phyloP scores from a whole-genome alignment of 2,797 vertebrate genomes.

The Kryptolebias ocellatus region DNA sequence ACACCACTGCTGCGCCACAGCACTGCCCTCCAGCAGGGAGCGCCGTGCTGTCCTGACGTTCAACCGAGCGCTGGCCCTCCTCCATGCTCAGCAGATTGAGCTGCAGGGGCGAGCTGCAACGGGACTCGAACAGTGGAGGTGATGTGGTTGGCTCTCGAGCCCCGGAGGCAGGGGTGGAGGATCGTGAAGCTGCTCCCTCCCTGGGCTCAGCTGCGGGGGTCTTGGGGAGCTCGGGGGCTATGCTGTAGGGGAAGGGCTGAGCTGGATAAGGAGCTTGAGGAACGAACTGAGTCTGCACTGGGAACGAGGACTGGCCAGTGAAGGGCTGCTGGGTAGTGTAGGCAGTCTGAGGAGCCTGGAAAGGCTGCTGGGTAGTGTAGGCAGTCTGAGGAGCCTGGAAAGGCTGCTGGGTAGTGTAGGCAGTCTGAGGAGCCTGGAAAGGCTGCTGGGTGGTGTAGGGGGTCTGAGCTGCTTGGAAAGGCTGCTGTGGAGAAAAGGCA shows the following conservation, averaged over 20 bases:
- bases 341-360: slow-evolving; percentile 53
- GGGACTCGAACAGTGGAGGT: slow-evolving; percentile 88
- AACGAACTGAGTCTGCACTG: slow-evolving; percentile 77
- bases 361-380: slow-evolving; percentile 69
- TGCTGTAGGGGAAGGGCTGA: slow-evolving; percentile 76
- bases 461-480: slow-evolving; percentile 68
- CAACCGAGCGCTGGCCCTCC: slow-evolving; percentile 84
- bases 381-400: slow-evolving; percentile 59
- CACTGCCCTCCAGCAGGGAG: slow-evolving; percentile 44
- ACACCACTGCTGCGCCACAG: slow-evolving; percentile 3
- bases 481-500: slow-evolving; percentile 67
- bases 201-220: slow-evolving; percentile 55
- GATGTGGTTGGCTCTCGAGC: slow-evolving; percentile 78
- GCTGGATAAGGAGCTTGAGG: slow-evolving; percentile 69
- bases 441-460: slow-evolving; percentile 68
- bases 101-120: slow-evolving; percentile 93
- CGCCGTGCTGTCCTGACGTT: slow-evolving; percentile 71
- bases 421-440: slow-evolving; percentile 58
- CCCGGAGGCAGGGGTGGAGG: slow-evolving; percentile 78
- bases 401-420: slow-evolving; percentile 69
- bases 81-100: slow-evolving; percentile 94
- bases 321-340: slow-evolving; percentile 66
- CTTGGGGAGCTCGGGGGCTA: slow-evolving; percentile 72
- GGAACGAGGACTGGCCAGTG: slow-evolving; percentile 71
- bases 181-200: slow-evolving; percentile 73